These are phyloP conservation scores for Plebejus melissa DNA, from an alignment of 2,888 invertebrate genomes.

Conservation along the genomic window DNA sequence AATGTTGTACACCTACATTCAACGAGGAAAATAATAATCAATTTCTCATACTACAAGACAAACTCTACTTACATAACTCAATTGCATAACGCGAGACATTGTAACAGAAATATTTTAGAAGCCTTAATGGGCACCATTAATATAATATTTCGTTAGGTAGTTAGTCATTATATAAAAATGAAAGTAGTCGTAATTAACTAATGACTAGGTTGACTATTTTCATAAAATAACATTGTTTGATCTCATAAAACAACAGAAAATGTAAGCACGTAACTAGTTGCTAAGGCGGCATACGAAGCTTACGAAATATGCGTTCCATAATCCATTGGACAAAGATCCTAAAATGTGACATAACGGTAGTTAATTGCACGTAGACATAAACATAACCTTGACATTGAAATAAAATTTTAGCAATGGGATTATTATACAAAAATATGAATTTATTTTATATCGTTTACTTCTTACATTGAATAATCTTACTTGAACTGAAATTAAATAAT, in stretches of 20 bases:
- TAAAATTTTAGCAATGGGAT: neutral
- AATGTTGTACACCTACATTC: conserved; percentile 21
- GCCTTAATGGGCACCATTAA: conserved; percentile 7
- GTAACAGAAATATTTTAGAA: neutral
- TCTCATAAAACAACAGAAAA: neutral
- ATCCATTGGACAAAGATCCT: neutral
- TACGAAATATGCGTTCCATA: neutral
- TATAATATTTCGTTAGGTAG: conserved; percentile 11
- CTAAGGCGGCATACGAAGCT: neutral
- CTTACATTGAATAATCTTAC: neutral
- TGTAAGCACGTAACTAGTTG: neutral
- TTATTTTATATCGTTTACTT: neutral
- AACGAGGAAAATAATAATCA: conserved; percentile 19
- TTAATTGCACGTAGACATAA: neutral
- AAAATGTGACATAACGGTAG: neutral
- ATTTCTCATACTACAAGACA: neutral
- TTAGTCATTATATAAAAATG: neutral
- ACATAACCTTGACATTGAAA: conserved; percentile 12
- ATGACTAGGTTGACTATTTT: neutral
- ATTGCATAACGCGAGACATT: neutral
- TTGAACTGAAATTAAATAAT: neutral
- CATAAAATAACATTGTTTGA: neutral
- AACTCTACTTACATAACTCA: neutral
- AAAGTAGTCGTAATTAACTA: neutral
- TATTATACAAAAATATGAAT: neutral